phyloP scores from a whole-genome alignment of 2,888 invertebrate species.

The Ophion ellenae region DNA sequence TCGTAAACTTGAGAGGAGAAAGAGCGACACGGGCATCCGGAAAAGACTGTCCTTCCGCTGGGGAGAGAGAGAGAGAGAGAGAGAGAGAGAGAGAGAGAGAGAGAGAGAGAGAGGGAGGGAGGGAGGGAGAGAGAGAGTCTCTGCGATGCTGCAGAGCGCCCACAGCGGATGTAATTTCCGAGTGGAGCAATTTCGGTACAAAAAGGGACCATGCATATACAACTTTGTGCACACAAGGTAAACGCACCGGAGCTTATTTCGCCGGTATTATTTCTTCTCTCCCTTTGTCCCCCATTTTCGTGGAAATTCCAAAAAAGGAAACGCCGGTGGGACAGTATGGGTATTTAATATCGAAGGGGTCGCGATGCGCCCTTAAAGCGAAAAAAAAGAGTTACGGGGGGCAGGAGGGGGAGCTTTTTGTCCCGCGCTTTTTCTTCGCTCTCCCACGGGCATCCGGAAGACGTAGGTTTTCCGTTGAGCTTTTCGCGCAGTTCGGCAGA shows the following conservation, averaged over 20 bases:
- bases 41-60: conserved; percentile 38
- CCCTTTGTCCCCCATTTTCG: background rate
- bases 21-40: conserved; percentile 43
- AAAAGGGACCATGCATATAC: conserved; percentile 38
- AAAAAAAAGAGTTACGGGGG: background rate
- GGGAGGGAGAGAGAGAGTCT: conserved; percentile 20
- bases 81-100: no score
- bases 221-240: conserved; percentile 23
- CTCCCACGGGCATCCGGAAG: conserved; percentile 42
- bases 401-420: background rate
- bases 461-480: conserved; percentile 45
- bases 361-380: background rate
- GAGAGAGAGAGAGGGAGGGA: no score
- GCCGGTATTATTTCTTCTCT: conserved; percentile 34
- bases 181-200: conserved; percentile 64
- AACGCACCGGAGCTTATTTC: conserved; percentile 45
- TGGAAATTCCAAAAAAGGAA: conserved; percentile 28
- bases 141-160: conserved; percentile 19
- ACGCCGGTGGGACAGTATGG: conserved; percentile 13
- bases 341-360: conserved; percentile 36
- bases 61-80: no score
- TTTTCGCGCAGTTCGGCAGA: conserved; percentile 51
- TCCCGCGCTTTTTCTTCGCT: conserved; percentile 30
- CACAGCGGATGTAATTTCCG: conserved; percentile 70
- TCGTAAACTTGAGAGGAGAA: conserved; percentile 54